Conservation (phyloP, 1,140 invertebrate species). For the Bombus affinis region DNA sequence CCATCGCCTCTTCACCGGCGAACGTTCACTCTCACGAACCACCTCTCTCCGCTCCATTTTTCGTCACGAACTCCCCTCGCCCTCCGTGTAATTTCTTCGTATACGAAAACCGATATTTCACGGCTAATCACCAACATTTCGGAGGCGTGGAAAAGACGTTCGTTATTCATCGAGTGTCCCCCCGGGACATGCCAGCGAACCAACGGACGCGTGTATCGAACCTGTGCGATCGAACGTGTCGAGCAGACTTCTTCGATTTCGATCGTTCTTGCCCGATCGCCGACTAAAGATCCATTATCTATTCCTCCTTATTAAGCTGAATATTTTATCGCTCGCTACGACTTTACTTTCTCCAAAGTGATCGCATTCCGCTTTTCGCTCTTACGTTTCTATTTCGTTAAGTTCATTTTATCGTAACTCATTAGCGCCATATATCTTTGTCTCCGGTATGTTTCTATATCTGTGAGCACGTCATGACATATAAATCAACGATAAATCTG, state of each 20-base stretch:
- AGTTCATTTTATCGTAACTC: neutral
- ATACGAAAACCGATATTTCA: constrained; percentile 83
- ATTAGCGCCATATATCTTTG: neutral
- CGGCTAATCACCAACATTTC: constrained; percentile 82
- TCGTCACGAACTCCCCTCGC: constrained; percentile 49
- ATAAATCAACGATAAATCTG: neutral
- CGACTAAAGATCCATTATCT: neutral
- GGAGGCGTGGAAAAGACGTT: constrained; percentile 82
- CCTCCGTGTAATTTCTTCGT: constrained; percentile 70
- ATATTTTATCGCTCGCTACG: neutral
- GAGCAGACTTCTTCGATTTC: neutral
- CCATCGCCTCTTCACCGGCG: neutral
- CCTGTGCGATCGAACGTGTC: constrained; percentile 8
- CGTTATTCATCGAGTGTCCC: constrained; percentile 82
- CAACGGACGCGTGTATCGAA: constrained; percentile 11
- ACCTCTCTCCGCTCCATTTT: constrained; percentile 39
- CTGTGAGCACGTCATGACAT: neutral
- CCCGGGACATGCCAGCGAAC: constrained; percentile 69
- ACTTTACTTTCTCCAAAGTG: too few relatives aligned
- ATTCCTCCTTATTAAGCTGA: too few relatives aligned
- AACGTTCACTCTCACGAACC: neutral
- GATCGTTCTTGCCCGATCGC: neutral
- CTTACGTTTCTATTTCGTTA: too few relatives aligned
- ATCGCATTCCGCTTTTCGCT: neutral
- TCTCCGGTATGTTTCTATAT: neutral